Base-by-base conservation (phyloP, 2,797 vertebrate genomes). In the Ptychadena robeensis region DNA sequence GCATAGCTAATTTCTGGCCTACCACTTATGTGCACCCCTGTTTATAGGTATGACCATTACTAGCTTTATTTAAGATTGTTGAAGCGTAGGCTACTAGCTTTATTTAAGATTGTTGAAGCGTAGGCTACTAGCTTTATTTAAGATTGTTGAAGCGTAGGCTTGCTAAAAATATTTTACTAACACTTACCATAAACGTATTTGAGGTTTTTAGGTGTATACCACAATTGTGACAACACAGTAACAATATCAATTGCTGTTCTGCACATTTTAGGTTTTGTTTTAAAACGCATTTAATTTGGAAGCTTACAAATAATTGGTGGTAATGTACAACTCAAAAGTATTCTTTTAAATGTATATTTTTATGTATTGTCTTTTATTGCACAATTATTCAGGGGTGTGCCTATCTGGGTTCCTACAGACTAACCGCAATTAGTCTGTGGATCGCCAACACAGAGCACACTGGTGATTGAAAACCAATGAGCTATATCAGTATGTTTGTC, bases 401-500 rank as follows among this genome's bases (percentile, higher is more conserved):
- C 44, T 53, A 53, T 15, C 18, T 22, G 44, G 40, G 44, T 53
- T 15, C 18, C 44, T 53, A 53, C 44, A 53, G 18, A 22, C 15
- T 48, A 48, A n/a, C 44, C 18, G 18, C 44, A 53, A 53, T 53
- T 53, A 53, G 44, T 53, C 44, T 22, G 7, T n/a, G 15, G 44
- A 53, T 18, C 18, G 18, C 44, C 44, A 53, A 53, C 44, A 53
- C 44, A 53, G 44, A 15, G 7, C 44, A 53, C 18, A 53, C 18
- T 53, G 44, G 44, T 53, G 44, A 53, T 53, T 53, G 44, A 61
- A 10, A 61, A 61, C 59, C 59, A 61, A 28, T 69, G 7, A 61
- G 65, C 73, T 59, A 25, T 34, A 61, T 40, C 15, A 28, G 28
- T 75, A 82, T n/a, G 66, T 44, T 73, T 48, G 5, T 44, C 11